Conservation (phyloP, 2,888 invertebrate genomes). For the Drosophila picticornis region DNA sequence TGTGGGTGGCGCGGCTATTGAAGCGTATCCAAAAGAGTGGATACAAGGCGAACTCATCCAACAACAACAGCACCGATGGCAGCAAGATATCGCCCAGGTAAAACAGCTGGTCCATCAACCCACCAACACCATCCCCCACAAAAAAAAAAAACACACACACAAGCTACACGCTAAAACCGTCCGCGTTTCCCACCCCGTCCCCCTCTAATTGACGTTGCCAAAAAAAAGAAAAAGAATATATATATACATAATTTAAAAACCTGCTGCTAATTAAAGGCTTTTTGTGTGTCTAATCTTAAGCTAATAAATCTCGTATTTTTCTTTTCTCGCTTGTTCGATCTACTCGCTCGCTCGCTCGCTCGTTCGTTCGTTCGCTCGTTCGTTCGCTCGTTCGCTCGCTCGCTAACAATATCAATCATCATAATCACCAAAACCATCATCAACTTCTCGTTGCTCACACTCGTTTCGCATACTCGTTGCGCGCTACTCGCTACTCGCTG, state of each 20-base stretch:
- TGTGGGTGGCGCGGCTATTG: conserved; percentile 96
- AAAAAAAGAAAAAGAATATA: conserved; percentile 1
- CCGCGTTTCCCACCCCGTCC: not conserved
- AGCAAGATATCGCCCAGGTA: conserved; percentile 92
- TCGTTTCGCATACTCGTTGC: not conserved
- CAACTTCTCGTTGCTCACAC: conserved; percentile 4
- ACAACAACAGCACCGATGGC: conserved; percentile 87
- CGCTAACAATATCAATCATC: conserved; percentile 43
- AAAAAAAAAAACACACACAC: not conserved
- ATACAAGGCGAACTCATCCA: conserved; percentile 92
- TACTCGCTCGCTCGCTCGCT: conserved; percentile 24
- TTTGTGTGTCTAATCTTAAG: conserved; percentile 52
- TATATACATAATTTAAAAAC: not conserved
- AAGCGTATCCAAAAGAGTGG: conserved; percentile 97
- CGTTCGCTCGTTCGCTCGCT: conserved; percentile 24
- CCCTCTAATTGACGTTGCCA: conserved; percentile 50
- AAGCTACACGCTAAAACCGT: not conserved
- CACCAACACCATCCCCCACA: not conserved
- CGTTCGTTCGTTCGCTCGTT: conserved; percentile 18
- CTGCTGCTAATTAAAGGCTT: conserved; percentile 50
- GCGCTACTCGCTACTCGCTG: conserved; percentile 6
- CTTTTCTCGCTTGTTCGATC: conserved; percentile 62
- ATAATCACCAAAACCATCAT: conserved; percentile 24
- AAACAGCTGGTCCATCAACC: conserved; percentile 57
- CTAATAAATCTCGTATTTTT: conserved; percentile 63